phyloP scores from a whole-genome alignment of 2,113 vertebrate species.

The Apistogramma diplotaenia region DNA sequence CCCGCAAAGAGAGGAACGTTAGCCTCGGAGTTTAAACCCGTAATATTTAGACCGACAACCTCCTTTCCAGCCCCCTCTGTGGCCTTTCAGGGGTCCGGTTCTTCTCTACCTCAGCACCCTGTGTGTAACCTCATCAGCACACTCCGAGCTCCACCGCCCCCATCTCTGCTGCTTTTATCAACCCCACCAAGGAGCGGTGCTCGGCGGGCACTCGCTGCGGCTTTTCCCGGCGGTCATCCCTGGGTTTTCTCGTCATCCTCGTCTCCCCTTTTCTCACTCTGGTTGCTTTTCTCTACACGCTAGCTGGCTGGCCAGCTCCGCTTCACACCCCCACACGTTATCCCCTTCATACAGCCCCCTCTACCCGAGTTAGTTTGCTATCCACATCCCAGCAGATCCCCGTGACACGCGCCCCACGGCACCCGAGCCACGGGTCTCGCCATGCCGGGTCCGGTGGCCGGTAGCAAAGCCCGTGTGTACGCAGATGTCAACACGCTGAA shows the following conservation, averaged over 20 bases:
- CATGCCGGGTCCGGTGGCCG: constrained; percentile 95
- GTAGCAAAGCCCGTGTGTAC: constrained; percentile 95
- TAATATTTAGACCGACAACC: constrained; percentile 30
- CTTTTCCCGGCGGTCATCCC: not conserved
- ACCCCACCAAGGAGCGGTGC: constrained; percentile 6
- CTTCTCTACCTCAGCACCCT: constrained; percentile 64
- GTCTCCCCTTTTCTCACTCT: not conserved
- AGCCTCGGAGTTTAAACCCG: constrained; percentile 44
- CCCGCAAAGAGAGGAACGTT: constrained; percentile 20
- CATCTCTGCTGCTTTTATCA: constrained; percentile 44
- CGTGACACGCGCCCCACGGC: constrained; percentile 13
- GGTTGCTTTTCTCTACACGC: not conserved
- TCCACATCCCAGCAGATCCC: not conserved
- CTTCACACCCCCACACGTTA: constrained; percentile 14
- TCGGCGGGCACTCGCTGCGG: constrained; percentile 9
- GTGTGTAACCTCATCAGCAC: not conserved
- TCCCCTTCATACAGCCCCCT: not conserved
- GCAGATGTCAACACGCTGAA: constrained; percentile 96
- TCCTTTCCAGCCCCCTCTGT: constrained; percentile 18
- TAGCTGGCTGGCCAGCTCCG: constrained; percentile 5
- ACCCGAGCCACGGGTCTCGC: constrained; percentile 78
- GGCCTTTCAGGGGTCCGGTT: constrained; percentile 43
- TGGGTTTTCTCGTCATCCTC: not conserved
- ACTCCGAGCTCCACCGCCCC: not conserved
- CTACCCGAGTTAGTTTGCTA: not conserved